Evolutionary conservation across 2,113 vertebrate species (phyloP), one percentile per base, ranked within the genome.

Genomic region (Fukomys damarensis): DNA sequence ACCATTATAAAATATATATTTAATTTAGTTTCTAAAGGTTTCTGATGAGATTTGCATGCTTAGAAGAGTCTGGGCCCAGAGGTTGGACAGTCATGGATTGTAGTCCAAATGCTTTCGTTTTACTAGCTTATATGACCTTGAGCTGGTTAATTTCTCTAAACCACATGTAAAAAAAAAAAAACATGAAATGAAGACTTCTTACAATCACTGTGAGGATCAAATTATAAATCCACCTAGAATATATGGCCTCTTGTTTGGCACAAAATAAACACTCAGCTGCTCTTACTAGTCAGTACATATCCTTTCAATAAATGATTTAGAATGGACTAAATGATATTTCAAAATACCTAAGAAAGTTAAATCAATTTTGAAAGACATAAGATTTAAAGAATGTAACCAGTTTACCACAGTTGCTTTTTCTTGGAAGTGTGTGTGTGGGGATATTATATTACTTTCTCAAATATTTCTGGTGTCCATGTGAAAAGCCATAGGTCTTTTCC

Each of bases 311-410:
- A 90, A 88, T 91, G 89, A 87, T 72, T 91, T 77, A 90, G n/a
- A 35, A 52, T 30, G 61, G 3, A 35, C 13, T 79, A 89, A 86
- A 80, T 61, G 61, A 92, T 92, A 11, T 79, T 91, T 84, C 74
- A 87, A 90, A 89, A 63, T 96, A 79, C n/a, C n/a, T n/a, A 85
- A 74, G 41, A 82, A 56, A 74, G 63, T 89, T 92, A 90, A 92
- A 58, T 88, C 66, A 49, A 20, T 82, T 93, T 84, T 49, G 59
- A 91, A 96, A 88, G 56, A 49, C 49, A 52, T 68, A 30, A 12
- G 20, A 70, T 28, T 74, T 76, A 30, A 0, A 82, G 35, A 52
- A 54, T 46, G 3, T 94, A 61, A 74, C 20, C 20, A 38, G 38
- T 83, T 89, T 68, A 56, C 56, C 9, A 20, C 13, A 59, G 38